Conservation (phyloP, 2,797 vertebrate genomes). For the Phalloptychus januarius region DNA sequence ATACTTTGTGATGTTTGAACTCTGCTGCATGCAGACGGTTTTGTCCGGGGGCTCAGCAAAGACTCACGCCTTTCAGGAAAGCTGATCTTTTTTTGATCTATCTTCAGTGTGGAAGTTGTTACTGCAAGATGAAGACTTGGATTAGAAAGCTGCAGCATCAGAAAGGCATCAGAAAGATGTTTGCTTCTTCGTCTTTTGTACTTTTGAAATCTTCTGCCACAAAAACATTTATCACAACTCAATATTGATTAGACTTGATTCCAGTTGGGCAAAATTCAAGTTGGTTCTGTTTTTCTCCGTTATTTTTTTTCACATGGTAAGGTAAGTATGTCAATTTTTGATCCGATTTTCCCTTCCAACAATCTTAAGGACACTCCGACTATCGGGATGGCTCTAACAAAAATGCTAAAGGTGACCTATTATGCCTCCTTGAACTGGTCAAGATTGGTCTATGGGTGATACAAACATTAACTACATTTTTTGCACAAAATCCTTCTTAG, state of each 20-base stretch:
- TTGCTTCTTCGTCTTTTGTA: not conserved
- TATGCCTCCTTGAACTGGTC: too few species aligned
- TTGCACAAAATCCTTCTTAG: too few species aligned
- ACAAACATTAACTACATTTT: too few species aligned
- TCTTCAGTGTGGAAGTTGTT: not conserved
- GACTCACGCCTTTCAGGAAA: not conserved
- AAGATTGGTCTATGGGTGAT: too few species aligned
- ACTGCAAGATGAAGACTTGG: not conserved
- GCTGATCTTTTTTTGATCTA: not conserved
- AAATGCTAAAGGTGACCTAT: too few species aligned
- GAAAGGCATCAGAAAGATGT: not conserved
- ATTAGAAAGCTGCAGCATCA: not conserved
- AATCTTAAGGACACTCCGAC: not conserved
- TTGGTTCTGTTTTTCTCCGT: not conserved
- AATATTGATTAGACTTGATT: not conserved
- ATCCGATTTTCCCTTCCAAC: not conserved
- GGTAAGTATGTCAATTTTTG: not conserved
- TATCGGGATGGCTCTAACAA: too few species aligned
- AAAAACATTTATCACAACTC: not conserved
- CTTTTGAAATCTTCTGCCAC: not conserved
- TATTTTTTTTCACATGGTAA: not conserved
- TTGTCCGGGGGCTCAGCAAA: slow-evolving; percentile 11
- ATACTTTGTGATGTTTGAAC: not conserved
- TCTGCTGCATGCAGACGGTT: not conserved
- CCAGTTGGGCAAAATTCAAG: not conserved